Conservation (phyloP, 2,888 invertebrate species). For the Dicycla oo region DNA sequence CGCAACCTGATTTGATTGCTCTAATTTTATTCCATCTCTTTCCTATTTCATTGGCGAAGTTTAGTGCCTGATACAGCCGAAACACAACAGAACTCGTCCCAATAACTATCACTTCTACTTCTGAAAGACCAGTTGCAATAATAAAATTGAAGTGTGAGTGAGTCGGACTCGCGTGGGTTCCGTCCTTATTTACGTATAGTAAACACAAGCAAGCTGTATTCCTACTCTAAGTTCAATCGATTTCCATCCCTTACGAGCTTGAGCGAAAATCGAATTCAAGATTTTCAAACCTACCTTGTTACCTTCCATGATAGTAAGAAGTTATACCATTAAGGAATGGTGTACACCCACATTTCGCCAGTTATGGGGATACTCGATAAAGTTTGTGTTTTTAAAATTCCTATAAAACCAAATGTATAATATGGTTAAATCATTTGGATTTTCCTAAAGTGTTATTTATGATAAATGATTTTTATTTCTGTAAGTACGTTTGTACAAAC, state of each 20-base stretch:
- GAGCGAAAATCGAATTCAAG: neutral
- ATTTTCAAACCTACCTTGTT: neutral
- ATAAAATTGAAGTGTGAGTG: slow-evolving; percentile 16
- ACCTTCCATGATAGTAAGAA: too few species aligned
- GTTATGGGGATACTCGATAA: too few species aligned
- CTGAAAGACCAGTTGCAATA: slow-evolving; percentile 10
- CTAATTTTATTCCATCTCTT: neutral
- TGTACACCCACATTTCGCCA: too few species aligned
- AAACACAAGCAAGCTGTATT: neutral
- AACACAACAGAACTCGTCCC: slow-evolving; percentile 15
- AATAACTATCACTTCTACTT: slow-evolving; percentile 30
- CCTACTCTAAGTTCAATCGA: neutral
- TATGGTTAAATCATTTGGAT: too few species aligned
- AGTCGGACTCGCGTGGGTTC: slow-evolving; percentile 10
- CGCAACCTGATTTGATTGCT: neutral
- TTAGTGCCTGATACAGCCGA: neutral
- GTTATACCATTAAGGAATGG: too few species aligned
- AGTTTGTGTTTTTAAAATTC: too few species aligned
- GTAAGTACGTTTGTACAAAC: too few species aligned
- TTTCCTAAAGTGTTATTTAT: too few species aligned
- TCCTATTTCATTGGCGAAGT: slow-evolving; percentile 1
- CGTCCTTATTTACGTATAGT: neutral
- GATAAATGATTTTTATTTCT: too few species aligned
- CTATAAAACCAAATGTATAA: too few species aligned
- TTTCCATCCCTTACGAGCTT: neutral